Evolutionary conservation across 2,888 invertebrate species (phyloP), one percentile per base, ranked within the genome.

Genomic region (Eubasilissa splendida): DNA sequence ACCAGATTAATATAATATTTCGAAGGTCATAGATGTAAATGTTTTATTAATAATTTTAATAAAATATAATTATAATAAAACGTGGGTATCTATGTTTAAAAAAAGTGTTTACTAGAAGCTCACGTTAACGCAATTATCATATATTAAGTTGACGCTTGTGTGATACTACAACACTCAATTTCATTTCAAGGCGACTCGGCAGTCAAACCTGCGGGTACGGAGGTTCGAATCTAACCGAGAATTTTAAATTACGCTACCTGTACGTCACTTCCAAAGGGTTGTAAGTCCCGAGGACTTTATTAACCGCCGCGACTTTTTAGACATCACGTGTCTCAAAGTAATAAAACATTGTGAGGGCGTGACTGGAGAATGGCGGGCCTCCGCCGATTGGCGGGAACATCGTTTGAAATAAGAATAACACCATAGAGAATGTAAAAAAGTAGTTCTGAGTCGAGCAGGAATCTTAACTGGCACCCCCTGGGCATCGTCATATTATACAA

Each of bases 281-380:
- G n/a, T 59, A 74, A 58, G 75, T 58, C 33, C 65, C 68, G 31
- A 63, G 65, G 33, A 12, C 54, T 12, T 14, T 33, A 33, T 31
- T n/a, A 31, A 56, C 58, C 12, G 12, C 12, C 14, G 42, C 42
- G 76, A 11, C 59, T 63, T 33, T 79, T 65, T 56, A 14, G 60
- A 12, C 42, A 42, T 63, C 31, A 14, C 11, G 58, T 14, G 58
- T 14, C n/a, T 63, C 14, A n/a, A 58, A 58, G 79, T 60, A 76
- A 82, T 82, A 82, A 82, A 82, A 79, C 81, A 82, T 65, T 58
- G 14, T 10, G 79, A 54, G 79, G 82, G 82, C 82, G 82, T 80
- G 82, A 73, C 66, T 70, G 77, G 11, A 58, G 74, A 73, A 56
- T 59, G 58, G 73, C 75, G 66, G 76, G 66, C 76, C 74, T 4